A percentile compares a stretch with the other conserved stretches of the same genome.
Evolutionary conservation across 2,888 invertebrate species (phyloP).

Genomic region (Drosophila kokeensis): DNA sequence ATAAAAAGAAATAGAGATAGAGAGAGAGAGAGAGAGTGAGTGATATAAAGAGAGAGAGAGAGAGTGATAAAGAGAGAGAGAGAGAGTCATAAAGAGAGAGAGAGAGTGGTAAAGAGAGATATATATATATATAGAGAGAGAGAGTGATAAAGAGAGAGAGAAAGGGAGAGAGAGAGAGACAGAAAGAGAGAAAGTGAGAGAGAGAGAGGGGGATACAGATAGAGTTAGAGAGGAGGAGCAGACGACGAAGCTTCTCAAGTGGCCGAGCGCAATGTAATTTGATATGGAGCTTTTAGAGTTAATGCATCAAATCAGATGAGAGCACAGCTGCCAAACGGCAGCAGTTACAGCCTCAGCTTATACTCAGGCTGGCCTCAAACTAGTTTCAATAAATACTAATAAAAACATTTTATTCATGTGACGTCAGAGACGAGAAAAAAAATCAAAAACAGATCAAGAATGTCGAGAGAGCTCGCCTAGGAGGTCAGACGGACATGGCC

Average conservation of each 20-base stretch:
- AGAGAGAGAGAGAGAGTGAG: no score
- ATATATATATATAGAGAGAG: no score
- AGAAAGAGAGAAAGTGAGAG: neutral
- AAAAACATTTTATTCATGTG: conserved; percentile 50
- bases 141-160: neutral
- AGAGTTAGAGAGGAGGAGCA: neutral
- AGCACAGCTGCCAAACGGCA: conserved; percentile 45
- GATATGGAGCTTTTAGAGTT: conserved; percentile 46
- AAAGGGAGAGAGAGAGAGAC: neutral
- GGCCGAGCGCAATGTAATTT: conserved; percentile 38
- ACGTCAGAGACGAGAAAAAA: conserved; percentile 36
- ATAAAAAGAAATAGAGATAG: no score
- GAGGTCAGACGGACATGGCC: neutral
- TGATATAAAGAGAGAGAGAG: no score
- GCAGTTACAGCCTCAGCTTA: conserved; percentile 20
- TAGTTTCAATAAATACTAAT: conserved; percentile 69
- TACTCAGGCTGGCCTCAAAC: conserved; percentile 44
- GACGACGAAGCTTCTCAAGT: conserved; percentile 51
- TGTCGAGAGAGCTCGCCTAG: neutral
- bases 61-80: no score
- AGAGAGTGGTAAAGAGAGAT: no score
- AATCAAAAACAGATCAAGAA: neutral
- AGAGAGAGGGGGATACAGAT: neutral
- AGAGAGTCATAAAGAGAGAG: no score
- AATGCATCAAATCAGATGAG: conserved; percentile 36